A percentile compares a stretch with the other conserved stretches of the same genome.
These are phyloP conservation scores for Acanthaster planci DNA, from an alignment of 35 echinoderm and acorn worm species.

Conservation along the genomic window DNA sequence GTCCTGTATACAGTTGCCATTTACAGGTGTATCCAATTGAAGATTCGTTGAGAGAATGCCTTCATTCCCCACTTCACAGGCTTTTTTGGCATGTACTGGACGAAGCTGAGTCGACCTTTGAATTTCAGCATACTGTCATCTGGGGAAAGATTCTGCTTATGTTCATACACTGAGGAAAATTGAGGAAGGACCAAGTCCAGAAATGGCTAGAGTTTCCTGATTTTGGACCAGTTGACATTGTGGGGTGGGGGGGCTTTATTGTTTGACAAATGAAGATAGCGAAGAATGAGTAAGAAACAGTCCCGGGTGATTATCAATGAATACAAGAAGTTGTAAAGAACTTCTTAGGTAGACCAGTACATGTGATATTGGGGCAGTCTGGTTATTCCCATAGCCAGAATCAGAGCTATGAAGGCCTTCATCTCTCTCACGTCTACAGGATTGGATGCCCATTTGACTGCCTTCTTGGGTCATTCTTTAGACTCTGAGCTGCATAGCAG, in stretches of 20 bases:
- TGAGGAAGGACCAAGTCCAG: not conserved
- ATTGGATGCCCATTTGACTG: not conserved
- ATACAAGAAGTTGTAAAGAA: not conserved
- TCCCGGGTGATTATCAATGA: not conserved
- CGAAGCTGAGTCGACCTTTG: not conserved
- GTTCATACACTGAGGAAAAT: not conserved
- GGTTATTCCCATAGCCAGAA: not conserved
- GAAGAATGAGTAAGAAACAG: not conserved
- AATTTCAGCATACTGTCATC: conserved; percentile 13
- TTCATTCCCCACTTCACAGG: conserved; percentile 15
- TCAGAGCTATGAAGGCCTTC: not conserved
- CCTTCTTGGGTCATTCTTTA: not conserved
- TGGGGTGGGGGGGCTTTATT: not conserved
- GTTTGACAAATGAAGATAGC: conserved; percentile 3
- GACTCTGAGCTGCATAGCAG: not conserved
- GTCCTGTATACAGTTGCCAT: not conserved
- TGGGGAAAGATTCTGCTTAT: not conserved
- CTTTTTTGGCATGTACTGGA: conserved; percentile 24
- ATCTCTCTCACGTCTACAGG: not conserved
- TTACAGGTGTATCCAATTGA: not conserved
- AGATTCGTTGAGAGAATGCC: not conserved
- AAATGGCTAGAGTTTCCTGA: too few species aligned
- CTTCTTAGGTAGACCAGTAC: not conserved
- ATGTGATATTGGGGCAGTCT: not conserved
- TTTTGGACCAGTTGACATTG: not conserved